phyloP scores from a whole-genome alignment of 2,888 invertebrate genomes.

The Monochamus alternatus region DNA sequence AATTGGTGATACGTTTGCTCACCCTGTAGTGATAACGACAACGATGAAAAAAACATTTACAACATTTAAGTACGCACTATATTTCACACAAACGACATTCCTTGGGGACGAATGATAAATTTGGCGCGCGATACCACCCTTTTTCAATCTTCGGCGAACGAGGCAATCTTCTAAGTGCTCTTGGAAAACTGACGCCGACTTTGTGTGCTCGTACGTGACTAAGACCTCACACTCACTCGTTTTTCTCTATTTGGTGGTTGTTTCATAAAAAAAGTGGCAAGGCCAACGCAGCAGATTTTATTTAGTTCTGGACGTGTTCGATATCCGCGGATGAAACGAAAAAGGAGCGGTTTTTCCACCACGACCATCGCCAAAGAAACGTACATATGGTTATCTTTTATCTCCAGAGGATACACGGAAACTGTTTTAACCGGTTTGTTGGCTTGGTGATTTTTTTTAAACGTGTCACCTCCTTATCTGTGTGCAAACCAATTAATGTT shows the following conservation, averaged over 20 bases:
- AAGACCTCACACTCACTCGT: background rate
- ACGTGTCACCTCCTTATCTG: background rate
- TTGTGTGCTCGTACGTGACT: background rate
- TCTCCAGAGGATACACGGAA: constrained; percentile 1
- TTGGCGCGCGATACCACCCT: background rate
- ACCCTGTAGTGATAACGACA: too few relatives aligned
- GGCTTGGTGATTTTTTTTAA: background rate
- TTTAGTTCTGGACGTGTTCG: background rate
- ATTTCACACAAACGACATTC: too few relatives aligned
- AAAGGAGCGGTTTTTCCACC: background rate
- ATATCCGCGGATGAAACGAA: background rate
- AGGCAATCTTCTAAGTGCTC: constrained; percentile 3
- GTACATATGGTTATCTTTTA: constrained; percentile 5
- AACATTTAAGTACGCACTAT: too few relatives aligned
- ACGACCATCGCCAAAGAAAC: background rate
- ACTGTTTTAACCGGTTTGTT: background rate
- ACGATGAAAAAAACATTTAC: too few relatives aligned
- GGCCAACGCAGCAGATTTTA: background rate
- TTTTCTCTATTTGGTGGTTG: constrained; percentile 7
- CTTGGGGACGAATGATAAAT: background rate
- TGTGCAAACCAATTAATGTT: constrained; percentile 11
- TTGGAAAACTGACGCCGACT: background rate
- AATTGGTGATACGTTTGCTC: too few relatives aligned
- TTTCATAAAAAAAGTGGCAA: constrained; percentile 7
- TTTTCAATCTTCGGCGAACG: constrained; percentile 12